These are phyloP conservation scores for Chloroclysta siterata DNA, from an alignment of 2,888 invertebrate species.

Conservation along the genomic window DNA sequence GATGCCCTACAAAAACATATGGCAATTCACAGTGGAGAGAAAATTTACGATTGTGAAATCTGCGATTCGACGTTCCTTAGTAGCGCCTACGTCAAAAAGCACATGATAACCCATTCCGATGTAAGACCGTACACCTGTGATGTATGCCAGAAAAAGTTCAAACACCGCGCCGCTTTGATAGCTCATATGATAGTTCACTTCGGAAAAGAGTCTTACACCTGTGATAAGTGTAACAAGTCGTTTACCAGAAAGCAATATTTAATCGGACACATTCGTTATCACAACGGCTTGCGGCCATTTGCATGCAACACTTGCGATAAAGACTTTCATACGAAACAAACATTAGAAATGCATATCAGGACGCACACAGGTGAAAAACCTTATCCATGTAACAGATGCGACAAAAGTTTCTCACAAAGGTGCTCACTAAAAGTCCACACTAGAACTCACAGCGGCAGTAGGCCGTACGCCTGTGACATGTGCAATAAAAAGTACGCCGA, in stretches of 20 bases:
- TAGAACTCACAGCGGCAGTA: not conserved
- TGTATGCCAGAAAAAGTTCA: constrained; percentile 8
- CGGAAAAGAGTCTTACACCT: constrained; percentile 11
- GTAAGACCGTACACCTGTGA: constrained; percentile 17
- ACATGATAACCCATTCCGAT: constrained; percentile 18
- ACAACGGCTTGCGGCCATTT: constrained; percentile 20
- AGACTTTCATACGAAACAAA: not conserved
- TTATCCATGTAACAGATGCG: not conserved
- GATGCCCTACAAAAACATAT: not conserved
- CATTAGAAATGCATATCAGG: not conserved
- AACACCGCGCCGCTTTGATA: not conserved
- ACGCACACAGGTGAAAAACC: constrained; percentile 7
- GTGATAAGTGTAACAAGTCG: constrained; percentile 18
- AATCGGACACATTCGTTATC: constrained; percentile 14
- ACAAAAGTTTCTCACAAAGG: constrained; percentile 4
- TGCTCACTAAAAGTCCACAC: not conserved
- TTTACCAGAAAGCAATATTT: constrained; percentile 9
- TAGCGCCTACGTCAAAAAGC: constrained; percentile 8
- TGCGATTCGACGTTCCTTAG: constrained; percentile 5
- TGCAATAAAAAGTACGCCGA: not conserved
- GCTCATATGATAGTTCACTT: constrained; percentile 8
- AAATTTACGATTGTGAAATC: not conserved
- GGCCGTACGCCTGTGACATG: not conserved
- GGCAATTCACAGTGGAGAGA: not conserved
- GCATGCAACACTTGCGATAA: constrained; percentile 26